A percentile compares a stretch with the other conserved stretches of the same genome.
Conservation (phyloP, 35 echinoderm and acorn worm species). For the Heliocidaris tuberculata region DNA sequence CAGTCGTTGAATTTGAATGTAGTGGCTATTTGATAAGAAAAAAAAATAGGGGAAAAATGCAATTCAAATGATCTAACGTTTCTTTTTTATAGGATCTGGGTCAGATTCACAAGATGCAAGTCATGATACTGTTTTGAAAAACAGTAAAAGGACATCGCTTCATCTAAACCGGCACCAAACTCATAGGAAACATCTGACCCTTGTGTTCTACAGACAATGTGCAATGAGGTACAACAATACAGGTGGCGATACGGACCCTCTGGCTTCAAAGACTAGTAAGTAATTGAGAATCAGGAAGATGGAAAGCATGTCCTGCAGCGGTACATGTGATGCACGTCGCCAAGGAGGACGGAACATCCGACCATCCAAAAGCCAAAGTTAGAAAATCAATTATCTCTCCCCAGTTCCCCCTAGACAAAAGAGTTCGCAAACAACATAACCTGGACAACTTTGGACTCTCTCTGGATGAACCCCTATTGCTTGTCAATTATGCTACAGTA, state of each 20-base stretch:
- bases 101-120: neutral
- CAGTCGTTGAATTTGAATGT: too few relatives aligned
- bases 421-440: neutral
- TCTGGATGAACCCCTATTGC: neutral
- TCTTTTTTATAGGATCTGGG: neutral
- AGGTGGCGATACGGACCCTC: neutral
- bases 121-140: neutral
- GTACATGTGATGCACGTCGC: neutral
- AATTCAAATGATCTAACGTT: neutral
- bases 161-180: neutral
- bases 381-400: neutral
- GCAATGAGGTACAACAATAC: neutral
- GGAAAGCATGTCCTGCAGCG: neutral
- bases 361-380: neutral
- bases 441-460: neutral
- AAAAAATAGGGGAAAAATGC: neutral
- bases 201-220: neutral
- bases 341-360: neutral
- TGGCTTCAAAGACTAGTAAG: neutral
- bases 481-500: constrained; percentile 4
- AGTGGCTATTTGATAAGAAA: too few relatives aligned
- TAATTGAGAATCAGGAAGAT: neutral
- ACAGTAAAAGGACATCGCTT: neutral
- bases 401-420: neutral
- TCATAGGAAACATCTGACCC: neutral